Percentiles rank a stretch among this genome's conserved stretches.
Conservation (phyloP, 1,140 invertebrate species). For the Gryllus bimaculatus region DNA sequence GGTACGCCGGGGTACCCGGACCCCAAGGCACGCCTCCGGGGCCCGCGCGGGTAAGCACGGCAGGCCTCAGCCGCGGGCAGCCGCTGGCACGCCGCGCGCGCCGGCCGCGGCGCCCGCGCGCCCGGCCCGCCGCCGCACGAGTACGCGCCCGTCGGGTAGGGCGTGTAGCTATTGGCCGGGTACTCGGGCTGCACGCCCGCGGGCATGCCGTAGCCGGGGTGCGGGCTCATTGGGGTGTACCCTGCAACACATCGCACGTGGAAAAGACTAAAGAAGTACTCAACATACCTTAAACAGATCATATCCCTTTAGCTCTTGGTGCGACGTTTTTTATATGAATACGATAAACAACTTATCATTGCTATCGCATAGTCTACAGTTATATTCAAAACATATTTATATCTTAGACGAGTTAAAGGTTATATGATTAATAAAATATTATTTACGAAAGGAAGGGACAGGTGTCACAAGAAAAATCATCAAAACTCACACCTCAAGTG, state of each 20-base stretch:
- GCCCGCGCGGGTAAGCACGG: slow-evolving; percentile 35
- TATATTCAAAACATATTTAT: too few species aligned
- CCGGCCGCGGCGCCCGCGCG: slow-evolving; percentile 50
- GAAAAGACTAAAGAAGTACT: too few species aligned
- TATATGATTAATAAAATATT: too few species aligned
- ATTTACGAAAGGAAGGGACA: too few species aligned
- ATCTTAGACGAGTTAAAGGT: too few species aligned
- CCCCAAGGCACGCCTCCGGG: slow-evolving; percentile 15
- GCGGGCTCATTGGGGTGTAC: slow-evolving; percentile 69
- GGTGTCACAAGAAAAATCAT: too few species aligned
- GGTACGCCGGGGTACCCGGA: slow-evolving; percentile 14
- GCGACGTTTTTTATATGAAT: too few species aligned
- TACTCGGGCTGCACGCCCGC: slow-evolving; percentile 62
- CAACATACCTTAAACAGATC: too few species aligned
- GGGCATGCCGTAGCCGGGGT: slow-evolving; percentile 66
- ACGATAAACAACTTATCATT: too few species aligned
- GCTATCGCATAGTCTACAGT: too few species aligned
- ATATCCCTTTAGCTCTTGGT: too few species aligned
- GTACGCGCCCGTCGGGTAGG: slow-evolving; percentile 51
- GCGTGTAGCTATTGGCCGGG: slow-evolving; percentile 62
- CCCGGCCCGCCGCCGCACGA: slow-evolving; percentile 44
- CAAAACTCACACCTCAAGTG: too few species aligned
- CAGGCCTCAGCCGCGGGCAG: slow-evolving; percentile 46
- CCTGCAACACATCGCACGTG: slow-evolving; percentile 37
- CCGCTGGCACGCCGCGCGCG: slow-evolving; percentile 48